Evolutionary conservation across 1,140 invertebrate genomes (phyloP).

Genomic region (Phthorimaea operculella): DNA sequence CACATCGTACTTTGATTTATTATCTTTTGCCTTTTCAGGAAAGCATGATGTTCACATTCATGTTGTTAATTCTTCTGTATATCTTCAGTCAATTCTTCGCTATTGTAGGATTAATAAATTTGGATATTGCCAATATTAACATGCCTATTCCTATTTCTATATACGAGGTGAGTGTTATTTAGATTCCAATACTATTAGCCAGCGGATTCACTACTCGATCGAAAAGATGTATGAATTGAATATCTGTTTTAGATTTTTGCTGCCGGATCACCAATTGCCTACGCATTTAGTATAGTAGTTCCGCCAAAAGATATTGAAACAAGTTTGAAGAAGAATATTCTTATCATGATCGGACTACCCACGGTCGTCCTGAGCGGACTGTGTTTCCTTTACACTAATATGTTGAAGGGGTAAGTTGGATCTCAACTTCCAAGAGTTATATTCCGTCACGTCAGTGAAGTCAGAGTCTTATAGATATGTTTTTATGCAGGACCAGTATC

Average conservation of each 20-base stretch:
- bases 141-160: slow-evolving; percentile 53
- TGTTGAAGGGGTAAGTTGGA: slow-evolving; percentile 50
- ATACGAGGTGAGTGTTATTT: slow-evolving; percentile 43
- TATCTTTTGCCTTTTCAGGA: slow-evolving; percentile 39
- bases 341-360: slow-evolving; percentile 46
- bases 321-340: slow-evolving; percentile 39
- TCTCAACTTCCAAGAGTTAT: neutral
- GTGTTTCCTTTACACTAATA: slow-evolving; percentile 58
- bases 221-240: neutral
- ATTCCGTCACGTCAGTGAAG: neutral
- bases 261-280: slow-evolving; percentile 52
- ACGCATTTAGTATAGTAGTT: slow-evolving; percentile 47
- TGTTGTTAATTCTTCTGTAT: slow-evolving; percentile 50
- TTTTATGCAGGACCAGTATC: slow-evolving; percentile 41
- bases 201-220: neutral
- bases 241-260: slow-evolving; percentile 55
- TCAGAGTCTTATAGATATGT: neutral
- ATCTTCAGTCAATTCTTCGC: slow-evolving; percentile 59
- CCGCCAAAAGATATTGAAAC: slow-evolving; percentile 40
- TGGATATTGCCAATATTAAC: slow-evolving; percentile 55
- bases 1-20: neutral
- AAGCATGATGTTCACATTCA: slow-evolving; percentile 60
- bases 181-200: neutral
- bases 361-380: slow-evolving; percentile 41
- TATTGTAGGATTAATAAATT: slow-evolving; percentile 56